Conservation (phyloP, 2,113 vertebrate species). For the Heterotis niloticus region DNA sequence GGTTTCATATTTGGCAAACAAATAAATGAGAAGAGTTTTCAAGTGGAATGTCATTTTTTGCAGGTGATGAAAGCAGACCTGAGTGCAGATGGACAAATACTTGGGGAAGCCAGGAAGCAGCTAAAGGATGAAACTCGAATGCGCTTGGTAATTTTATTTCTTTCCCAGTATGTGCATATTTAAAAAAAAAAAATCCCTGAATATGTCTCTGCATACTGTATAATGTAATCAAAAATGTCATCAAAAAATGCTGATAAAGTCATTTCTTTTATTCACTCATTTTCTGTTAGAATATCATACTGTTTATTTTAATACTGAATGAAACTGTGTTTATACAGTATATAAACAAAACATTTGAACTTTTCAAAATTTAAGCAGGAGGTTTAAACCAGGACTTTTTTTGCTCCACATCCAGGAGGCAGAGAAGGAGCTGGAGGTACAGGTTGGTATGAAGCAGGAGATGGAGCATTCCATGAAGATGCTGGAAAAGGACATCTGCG, state of each 20-base stretch:
- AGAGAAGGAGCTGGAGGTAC: conserved; percentile 90
- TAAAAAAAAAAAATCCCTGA: too few species aligned
- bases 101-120: conserved; percentile 89
- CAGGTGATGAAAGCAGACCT: conserved; percentile 67
- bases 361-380: background rate
- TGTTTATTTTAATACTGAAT: too few species aligned
- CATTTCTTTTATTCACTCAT: background rate
- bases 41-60: conserved; percentile 1
- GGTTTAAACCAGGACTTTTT: too few species aligned
- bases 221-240: too few species aligned
- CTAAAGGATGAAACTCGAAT: conserved; percentile 93
- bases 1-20: too few species aligned
- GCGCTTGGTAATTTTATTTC: conserved; percentile 72
- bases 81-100: conserved; percentile 74
- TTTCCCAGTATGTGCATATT: background rate
- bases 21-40: too few species aligned
- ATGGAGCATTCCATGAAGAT: conserved; percentile 98
- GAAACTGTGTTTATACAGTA: background rate
- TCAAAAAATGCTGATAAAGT: too few species aligned
- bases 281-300: too few species aligned
- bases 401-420: conserved; percentile 71
- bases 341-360: background rate
- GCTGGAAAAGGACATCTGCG: conserved; percentile 95
- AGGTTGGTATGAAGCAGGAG: conserved; percentile 97
- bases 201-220: too few species aligned